Base-by-base conservation (phyloP, 1,140 invertebrate species). In the Magallana angulata region DNA sequence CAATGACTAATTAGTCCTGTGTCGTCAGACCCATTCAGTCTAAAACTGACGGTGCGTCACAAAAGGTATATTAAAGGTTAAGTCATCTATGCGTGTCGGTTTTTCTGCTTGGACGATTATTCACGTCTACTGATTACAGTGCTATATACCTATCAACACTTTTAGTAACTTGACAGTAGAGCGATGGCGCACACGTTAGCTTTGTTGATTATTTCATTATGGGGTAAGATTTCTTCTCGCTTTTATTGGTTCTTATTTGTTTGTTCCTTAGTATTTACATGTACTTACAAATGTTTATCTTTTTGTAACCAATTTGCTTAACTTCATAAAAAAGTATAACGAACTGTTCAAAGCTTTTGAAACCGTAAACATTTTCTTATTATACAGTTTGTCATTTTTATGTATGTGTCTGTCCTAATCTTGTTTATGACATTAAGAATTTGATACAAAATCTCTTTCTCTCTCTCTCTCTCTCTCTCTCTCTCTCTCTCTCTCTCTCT, bases 151-250 rank as follows among this genome's bases (percentile, higher is more conserved):
- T 76, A 30, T 76, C 24, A 76, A 76, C 68, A 36, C 9, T 62
- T 62, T 62, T 0, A 2, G 60, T 62, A n/a, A 62, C 60, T 62
- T n/a, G 60, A 16, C 68, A 76, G 68, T 30, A 12, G 24, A 30
- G 36, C 30, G 68, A 76, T 76, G 68, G 68, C 68, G 68, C 68
- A 76, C 30, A 76, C 30, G 36, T 76, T 76, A 30, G 68, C 36
- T 30, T 30, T 76, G 18, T 76, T 76, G 68, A 30, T 76, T 30
- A 30, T 76, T 30, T 76, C 68, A 76, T 76, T 76, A 76, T 76
- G 68, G 24, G 68, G 68, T 76, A 76, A 76, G 68, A 48, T 48
- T 48, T 48, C 5, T 48, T 48, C 0, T 36, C n/a, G n/a, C n/a
- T n/a, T n/a, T n/a, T n/a, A n/a, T 24, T 30, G 2, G 16, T 64